A percentile compares a stretch with the other conserved stretches of the same genome.
Evolutionary conservation across 1,140 invertebrate genomes (phyloP).

Genomic region (Drosophila sturtevanti): DNA sequence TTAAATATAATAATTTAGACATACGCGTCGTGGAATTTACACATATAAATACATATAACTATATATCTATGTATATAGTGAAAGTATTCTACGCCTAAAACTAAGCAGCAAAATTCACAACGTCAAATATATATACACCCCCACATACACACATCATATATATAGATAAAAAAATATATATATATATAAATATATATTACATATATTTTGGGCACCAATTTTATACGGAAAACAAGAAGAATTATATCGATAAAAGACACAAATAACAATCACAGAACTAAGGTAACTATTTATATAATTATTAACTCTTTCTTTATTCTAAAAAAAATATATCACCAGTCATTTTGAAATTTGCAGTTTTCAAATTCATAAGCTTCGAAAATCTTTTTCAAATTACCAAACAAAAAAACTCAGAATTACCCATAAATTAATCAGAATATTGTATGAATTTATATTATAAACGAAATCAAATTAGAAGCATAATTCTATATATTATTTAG

Average conservation of each 20-base stretch:
- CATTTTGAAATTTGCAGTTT: background rate
- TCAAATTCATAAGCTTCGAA: background rate
- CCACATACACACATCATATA: slow-evolving; percentile 10
- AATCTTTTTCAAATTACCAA: background rate
- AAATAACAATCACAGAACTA: slow-evolving; percentile 76
- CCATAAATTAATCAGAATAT: too few relatives aligned
- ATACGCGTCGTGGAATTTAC: slow-evolving; percentile 19
- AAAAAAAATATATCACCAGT: too few relatives aligned
- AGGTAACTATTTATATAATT: slow-evolving; percentile 51
- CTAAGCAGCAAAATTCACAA: slow-evolving; percentile 60
- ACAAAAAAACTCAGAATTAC: background rate
- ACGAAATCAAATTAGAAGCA: too few relatives aligned
- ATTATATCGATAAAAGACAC: slow-evolving; percentile 71
- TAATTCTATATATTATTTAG: too few relatives aligned
- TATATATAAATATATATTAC: slow-evolving; percentile 34
- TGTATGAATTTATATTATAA: too few relatives aligned
- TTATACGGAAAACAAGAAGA: slow-evolving; percentile 61
- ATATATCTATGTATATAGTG: slow-evolving; percentile 49
- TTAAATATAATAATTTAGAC: slow-evolving; percentile 59
- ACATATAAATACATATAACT: slow-evolving; percentile 21
- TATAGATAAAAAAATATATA: slow-evolving; percentile 45
- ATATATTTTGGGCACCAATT: slow-evolving; percentile 78
- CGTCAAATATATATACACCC: slow-evolving; percentile 8
- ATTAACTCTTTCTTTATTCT: background rate
- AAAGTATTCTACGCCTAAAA: slow-evolving; percentile 50